Evolutionary conservation across 1,140 invertebrate species (phyloP).

Genomic region (Drosophila baimaii): DNA sequence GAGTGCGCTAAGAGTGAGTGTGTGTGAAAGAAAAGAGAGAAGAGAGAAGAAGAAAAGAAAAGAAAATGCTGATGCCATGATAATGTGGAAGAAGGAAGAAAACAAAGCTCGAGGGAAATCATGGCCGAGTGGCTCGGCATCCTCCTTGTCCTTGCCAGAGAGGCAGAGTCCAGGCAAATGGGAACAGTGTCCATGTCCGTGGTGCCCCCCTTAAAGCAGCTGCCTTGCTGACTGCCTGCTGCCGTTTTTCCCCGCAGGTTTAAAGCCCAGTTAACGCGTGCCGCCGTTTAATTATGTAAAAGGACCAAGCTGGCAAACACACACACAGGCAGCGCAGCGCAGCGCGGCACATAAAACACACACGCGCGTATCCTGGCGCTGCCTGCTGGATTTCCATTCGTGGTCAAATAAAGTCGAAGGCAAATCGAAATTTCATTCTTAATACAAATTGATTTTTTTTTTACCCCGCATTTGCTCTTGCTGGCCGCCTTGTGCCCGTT

Average conservation of each 20-base stretch:
- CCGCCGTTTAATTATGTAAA: constrained; percentile 63
- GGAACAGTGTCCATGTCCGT: constrained; percentile 12
- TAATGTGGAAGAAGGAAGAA: constrained; percentile 62
- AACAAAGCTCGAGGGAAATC: constrained; percentile 72
- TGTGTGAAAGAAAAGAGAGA: background rate
- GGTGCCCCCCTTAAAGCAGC: constrained; percentile 45
- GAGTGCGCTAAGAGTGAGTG: constrained; percentile 24
- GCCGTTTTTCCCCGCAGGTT: constrained; percentile 36
- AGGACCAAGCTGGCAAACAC: constrained; percentile 38
- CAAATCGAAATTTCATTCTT: constrained; percentile 78
- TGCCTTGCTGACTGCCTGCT: constrained; percentile 7
- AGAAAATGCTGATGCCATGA: constrained; percentile 59
- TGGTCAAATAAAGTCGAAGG: constrained; percentile 38
- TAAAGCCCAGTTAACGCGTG: constrained; percentile 58
- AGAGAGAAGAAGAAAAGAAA: background rate
- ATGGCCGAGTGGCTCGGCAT: constrained; percentile 70
- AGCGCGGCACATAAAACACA: constrained; percentile 33
- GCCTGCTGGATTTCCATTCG: constrained; percentile 46
- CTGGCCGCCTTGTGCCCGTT: constrained; percentile 26
- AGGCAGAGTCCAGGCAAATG: constrained; percentile 48
- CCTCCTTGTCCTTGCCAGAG: constrained; percentile 45
- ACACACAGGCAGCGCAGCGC: constrained; percentile 12
- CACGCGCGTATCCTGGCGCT: constrained; percentile 50
- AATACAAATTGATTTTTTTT: constrained; percentile 79
- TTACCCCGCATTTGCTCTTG: constrained; percentile 39